phyloP scores from a whole-genome alignment of 2,113 vertebrate genomes.

The Malurus alboscapulatus region DNA sequence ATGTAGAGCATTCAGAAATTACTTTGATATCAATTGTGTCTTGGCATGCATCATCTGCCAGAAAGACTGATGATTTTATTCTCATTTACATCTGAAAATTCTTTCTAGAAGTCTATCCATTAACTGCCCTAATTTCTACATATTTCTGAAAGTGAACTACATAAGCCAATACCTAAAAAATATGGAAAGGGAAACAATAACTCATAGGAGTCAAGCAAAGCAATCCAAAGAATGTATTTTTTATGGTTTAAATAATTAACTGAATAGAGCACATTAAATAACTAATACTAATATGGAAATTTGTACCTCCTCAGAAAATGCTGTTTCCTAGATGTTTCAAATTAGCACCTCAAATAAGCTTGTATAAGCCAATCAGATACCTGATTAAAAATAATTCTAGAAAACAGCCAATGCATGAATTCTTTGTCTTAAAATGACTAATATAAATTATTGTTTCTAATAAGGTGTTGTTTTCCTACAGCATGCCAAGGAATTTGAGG shows the following conservation, averaged over 20 bases:
- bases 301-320: not conserved
- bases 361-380: not conserved
- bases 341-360: not conserved
- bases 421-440: not conserved
- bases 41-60: not conserved
- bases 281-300: not conserved
- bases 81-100: not conserved
- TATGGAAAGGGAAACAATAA: not conserved
- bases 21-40: not conserved
- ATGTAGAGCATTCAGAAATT: not conserved
- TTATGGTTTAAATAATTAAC: not conserved
- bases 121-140: not conserved
- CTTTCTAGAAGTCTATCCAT: not conserved
- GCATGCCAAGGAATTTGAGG: not conserved
- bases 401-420: not conserved
- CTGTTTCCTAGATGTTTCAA: not conserved
- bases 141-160: not conserved
- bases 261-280: not conserved
- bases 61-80: not conserved
- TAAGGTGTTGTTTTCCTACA: not conserved
- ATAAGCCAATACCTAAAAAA: not conserved
- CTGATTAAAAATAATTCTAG: not conserved
- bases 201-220: not conserved
- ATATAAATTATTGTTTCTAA: not conserved
- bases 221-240: not conserved